Evolutionary conservation across 2,797 vertebrate species (phyloP).

Genomic region (Sebastolobus alascanus): DNA sequence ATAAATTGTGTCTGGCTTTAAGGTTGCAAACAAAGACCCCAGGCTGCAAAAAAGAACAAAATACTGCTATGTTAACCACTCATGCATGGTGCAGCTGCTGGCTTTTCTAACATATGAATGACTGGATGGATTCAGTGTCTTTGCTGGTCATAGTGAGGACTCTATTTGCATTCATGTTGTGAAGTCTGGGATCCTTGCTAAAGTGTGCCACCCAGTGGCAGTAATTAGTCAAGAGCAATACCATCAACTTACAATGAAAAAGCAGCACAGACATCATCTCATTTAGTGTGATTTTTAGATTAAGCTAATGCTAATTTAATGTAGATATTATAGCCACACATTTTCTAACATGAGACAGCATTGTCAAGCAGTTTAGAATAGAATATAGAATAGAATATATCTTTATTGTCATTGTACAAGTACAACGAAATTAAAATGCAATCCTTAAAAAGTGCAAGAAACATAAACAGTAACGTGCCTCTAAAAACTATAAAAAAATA

Average conservation of each 20-base stretch:
- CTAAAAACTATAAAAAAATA: too few species aligned
- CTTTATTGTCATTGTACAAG: too few species aligned
- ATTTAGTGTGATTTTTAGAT: background rate
- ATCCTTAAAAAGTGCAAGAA: too few species aligned
- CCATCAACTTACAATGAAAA: background rate
- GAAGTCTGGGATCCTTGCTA: slow-evolving; percentile 19
- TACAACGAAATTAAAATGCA: too few species aligned
- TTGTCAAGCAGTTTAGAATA: background rate
- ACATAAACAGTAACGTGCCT: too few species aligned
- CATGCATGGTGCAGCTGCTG: background rate
- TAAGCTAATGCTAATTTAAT: background rate
- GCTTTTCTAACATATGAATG: background rate
- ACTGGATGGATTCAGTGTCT: background rate
- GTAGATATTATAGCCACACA: background rate
- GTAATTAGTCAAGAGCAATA: background rate
- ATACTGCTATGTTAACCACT: background rate
- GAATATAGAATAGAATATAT: too few species aligned
- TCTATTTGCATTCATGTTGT: background rate
- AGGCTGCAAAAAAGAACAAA: background rate
- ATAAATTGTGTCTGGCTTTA: slow-evolving; percentile 7
- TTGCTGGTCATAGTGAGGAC: background rate
- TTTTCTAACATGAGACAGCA: background rate
- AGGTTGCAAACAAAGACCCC: background rate
- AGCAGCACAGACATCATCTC: background rate
- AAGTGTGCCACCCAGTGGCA: slow-evolving; percentile 49